These are phyloP conservation scores for Hydrotaea diabolus DNA, from an alignment of 2,888 invertebrate species.

Conservation along the genomic window DNA sequence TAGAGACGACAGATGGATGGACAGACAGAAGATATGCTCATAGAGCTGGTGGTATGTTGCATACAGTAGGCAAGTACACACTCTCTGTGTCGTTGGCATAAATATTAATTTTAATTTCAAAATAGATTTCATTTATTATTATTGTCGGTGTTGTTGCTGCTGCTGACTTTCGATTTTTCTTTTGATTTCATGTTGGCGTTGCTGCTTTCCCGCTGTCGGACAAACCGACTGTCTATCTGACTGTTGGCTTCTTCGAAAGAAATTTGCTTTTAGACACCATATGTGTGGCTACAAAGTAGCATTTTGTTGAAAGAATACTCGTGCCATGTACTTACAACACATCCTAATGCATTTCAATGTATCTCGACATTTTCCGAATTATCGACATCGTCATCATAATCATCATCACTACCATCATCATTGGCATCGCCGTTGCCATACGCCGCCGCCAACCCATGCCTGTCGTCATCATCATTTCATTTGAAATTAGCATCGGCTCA, in stretches of 20 bases:
- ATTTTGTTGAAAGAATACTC: neutral
- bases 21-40: neutral
- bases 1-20: neutral
- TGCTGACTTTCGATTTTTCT: slow-evolving; percentile 10
- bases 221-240: too few relatives aligned
- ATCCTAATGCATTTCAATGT: neutral
- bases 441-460: too few relatives aligned
- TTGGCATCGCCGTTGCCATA: neutral
- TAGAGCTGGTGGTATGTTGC: neutral
- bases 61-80: neutral
- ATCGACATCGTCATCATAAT: neutral
- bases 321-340: neutral
- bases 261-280: neutral
- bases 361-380: neutral
- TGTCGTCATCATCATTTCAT: neutral
- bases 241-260: neutral
- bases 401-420: neutral
- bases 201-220: slow-evolving; percentile 10
- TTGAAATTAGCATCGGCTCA: neutral
- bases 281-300: slow-evolving; percentile 20
- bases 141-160: slow-evolving; percentile 20
- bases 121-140: slow-evolving; percentile 31
- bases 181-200: slow-evolving; percentile 32
- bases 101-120: slow-evolving; percentile 35
- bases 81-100: neutral